These are phyloP conservation scores for Yponomeuta evonymella DNA, from an alignment of 2,888 invertebrate species.

Conservation along the genomic window DNA sequence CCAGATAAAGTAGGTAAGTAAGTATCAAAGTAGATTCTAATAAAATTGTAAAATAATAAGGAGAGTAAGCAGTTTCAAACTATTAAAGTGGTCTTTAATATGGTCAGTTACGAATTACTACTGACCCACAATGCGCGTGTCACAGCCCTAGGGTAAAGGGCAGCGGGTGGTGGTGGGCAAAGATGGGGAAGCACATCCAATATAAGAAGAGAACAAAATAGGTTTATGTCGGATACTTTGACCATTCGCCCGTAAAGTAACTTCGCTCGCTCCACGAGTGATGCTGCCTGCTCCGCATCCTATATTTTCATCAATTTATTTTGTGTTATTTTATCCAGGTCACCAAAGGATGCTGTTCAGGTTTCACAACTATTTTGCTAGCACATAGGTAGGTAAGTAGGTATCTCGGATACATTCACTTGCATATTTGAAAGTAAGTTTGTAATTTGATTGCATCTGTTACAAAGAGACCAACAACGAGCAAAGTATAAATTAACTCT, in stretches of 20 bases:
- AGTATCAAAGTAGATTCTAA: too few species aligned
- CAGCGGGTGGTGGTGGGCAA: conserved; percentile 51
- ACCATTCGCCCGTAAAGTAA: conserved; percentile 74
- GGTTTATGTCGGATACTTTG: conserved; percentile 76
- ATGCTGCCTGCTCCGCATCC: conserved; percentile 46
- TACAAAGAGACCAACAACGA: conserved; percentile 19
- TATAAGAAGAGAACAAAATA: conserved; percentile 77
- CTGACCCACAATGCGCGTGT: neutral
- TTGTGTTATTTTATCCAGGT: conserved; percentile 6
- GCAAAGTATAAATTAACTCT: conserved; percentile 4
- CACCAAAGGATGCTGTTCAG: too few species aligned
- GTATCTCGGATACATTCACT: neutral
- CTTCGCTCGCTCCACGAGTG: conserved; percentile 54
- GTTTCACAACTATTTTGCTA: neutral
- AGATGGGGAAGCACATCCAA: conserved; percentile 73
- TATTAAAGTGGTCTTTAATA: too few species aligned
- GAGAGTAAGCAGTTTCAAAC: too few species aligned
- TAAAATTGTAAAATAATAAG: too few species aligned
- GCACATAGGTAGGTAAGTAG: too few species aligned
- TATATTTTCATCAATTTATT: conserved; percentile 13
- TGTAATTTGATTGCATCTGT: conserved; percentile 12
- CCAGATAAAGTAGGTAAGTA: too few species aligned
- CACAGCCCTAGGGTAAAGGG: conserved; percentile 58
- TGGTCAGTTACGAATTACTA: too few species aligned
- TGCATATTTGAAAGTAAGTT: neutral